Percentiles rank a stretch among this genome's conserved stretches.
Evolutionary conservation across 2,113 vertebrate species (phyloP).

Genomic region (Erpornis zantholeuca): DNA sequence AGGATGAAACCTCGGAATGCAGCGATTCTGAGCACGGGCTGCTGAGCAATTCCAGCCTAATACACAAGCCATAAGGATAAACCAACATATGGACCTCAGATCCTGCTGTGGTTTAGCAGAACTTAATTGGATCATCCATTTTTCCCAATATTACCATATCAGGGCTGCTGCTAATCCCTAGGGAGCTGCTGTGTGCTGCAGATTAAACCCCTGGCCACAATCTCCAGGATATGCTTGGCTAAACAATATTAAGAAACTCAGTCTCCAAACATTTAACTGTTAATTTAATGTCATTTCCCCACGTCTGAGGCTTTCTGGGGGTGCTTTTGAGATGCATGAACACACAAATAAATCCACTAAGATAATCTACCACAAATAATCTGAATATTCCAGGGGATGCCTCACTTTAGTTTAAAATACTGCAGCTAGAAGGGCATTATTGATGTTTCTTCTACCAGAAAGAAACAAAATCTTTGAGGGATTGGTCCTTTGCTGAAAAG

Average conservation of each 20-base stretch:
- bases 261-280: background rate
- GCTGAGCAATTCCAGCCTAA: background rate
- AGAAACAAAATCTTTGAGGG: background rate
- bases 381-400: background rate
- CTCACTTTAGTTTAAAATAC: background rate
- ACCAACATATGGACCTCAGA: conserved; percentile 30
- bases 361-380: conserved; percentile 16
- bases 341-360: background rate
- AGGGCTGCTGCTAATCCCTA: conserved; percentile 27
- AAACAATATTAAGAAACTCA: conserved; percentile 16
- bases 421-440: background rate
- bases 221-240: conserved; percentile 13
- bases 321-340: background rate
- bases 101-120: conserved; percentile 27
- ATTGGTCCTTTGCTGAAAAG: background rate
- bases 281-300: background rate
- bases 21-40: background rate
- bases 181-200: conserved; percentile 16
- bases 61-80: background rate
- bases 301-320: background rate
- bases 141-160: conserved; percentile 53
- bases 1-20: background rate
- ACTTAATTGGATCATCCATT: conserved; percentile 70
- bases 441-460: conserved; percentile 5
- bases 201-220: conserved; percentile 56